These are phyloP conservation scores for Xiphophorus birchmanni DNA, from an alignment of 2,797 vertebrate genomes.

Conservation along the genomic window DNA sequence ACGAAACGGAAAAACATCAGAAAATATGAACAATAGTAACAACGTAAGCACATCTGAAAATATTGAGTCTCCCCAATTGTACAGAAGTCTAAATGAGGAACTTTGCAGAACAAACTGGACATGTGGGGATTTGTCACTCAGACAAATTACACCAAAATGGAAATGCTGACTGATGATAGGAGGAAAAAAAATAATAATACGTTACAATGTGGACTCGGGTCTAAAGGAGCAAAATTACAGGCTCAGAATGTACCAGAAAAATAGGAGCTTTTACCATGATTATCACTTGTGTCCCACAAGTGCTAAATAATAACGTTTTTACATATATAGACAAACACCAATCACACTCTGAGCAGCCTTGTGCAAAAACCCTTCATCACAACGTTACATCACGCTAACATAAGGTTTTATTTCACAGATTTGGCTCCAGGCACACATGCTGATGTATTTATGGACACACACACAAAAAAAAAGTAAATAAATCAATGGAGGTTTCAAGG, in stretches of 20 bases:
- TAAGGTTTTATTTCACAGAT: background rate
- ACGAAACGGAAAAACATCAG: background rate
- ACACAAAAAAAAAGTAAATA: background rate
- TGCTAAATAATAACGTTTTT: background rate
- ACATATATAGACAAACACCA: background rate
- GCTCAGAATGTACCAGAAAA: background rate
- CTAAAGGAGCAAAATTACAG: background rate
- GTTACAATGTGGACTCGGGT: background rate
- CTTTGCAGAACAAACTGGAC: slow-evolving; percentile 48
- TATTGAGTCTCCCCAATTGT: background rate
- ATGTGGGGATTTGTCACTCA: slow-evolving; percentile 59
- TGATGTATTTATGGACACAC: background rate
- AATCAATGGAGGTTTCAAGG: background rate
- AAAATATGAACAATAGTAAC: background rate
- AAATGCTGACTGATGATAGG: slow-evolving; percentile 9
- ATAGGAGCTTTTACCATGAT: background rate
- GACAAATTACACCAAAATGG: slow-evolving; percentile 24
- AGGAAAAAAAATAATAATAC: background rate
- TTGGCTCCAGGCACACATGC: background rate
- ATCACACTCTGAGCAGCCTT: background rate
- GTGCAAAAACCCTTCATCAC: background rate
- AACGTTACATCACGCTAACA: background rate
- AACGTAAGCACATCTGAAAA: background rate
- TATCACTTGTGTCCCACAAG: background rate
- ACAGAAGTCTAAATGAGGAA: slow-evolving; percentile 44